A percentile compares a stretch with the other conserved stretches of the same genome.
Conservation (phyloP, 2,797 vertebrate genomes). For the Parotocinclus haroldoi region DNA sequence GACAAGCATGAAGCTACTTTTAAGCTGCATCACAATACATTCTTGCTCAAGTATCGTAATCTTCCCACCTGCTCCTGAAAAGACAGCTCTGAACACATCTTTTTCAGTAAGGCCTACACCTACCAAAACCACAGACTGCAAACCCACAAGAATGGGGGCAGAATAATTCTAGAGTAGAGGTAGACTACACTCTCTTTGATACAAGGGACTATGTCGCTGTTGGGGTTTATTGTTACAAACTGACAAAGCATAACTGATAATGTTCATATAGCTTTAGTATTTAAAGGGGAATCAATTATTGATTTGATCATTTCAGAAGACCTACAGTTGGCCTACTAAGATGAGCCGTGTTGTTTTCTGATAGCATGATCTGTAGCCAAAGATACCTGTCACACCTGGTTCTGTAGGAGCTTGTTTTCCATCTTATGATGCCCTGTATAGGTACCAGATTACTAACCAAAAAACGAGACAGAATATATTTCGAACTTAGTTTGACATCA, state of each 20-base stretch:
- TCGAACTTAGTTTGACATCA: too few species aligned
- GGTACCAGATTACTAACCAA: too few species aligned
- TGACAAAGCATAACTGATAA: neutral
- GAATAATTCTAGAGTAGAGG: conserved; percentile 5
- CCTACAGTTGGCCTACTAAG: too few species aligned
- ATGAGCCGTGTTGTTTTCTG: too few species aligned
- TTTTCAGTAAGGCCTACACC: conserved; percentile 8
- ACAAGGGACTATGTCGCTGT: neutral
- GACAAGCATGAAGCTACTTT: neutral
- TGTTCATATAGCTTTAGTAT: neutral
- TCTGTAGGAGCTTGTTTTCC: too few species aligned
- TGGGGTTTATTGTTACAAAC: neutral
- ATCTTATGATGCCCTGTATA: too few species aligned
- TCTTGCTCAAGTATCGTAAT: neutral
- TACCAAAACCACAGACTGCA: neutral
- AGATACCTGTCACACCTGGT: too few species aligned
- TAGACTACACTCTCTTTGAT: conserved; percentile 3
- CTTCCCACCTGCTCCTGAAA: neutral
- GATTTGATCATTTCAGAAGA: too few species aligned
- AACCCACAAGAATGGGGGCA: conserved; percentile 10
- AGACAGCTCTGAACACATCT: conserved; percentile 5
- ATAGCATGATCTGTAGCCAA: too few species aligned
- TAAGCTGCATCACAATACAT: conserved; percentile 1
- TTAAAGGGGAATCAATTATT: neutral
- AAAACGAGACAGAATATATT: too few species aligned